phyloP scores from a whole-genome alignment of 2,797 vertebrate genomes.

The Myoxocephalus aenaeus region DNA sequence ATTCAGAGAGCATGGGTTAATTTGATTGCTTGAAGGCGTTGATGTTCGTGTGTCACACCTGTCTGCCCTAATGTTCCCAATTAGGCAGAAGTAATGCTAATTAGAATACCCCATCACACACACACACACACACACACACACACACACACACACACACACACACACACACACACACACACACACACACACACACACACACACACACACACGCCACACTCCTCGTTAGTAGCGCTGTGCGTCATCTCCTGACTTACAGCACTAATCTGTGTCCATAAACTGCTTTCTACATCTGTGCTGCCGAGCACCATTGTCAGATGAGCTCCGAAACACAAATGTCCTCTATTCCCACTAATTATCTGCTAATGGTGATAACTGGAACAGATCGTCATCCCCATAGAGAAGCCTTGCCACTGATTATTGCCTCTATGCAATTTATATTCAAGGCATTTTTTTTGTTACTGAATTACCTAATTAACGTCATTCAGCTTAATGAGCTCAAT shows the following conservation, averaged over 20 bases:
- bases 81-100: slow-evolving; percentile 48
- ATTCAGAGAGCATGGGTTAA: background rate
- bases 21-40: background rate
- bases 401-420: slow-evolving; percentile 7
- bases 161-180: slow-evolving; percentile 13
- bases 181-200: slow-evolving; percentile 16
- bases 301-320: slow-evolving; percentile 31
- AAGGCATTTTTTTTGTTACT: slow-evolving; percentile 1
- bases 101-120: slow-evolving; percentile 18
- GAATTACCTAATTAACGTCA: slow-evolving; percentile 8
- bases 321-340: slow-evolving; percentile 38
- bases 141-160: slow-evolving; percentile 15
- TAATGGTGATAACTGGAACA: slow-evolving; percentile 40
- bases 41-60: slow-evolving; percentile 43
- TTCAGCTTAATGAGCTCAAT: background rate
- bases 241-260: slow-evolving; percentile 31
- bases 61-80: slow-evolving; percentile 41
- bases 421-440: slow-evolving; percentile 11
- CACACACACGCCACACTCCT: slow-evolving; percentile 9
- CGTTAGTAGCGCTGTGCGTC: slow-evolving; percentile 18
- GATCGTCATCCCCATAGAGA: slow-evolving; percentile 22
- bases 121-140: slow-evolving; percentile 1
- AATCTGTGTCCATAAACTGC: slow-evolving; percentile 44
- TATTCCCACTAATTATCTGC: slow-evolving; percentile 49
- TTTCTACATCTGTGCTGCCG: slow-evolving; percentile 24